Evolutionary conservation across 1,140 invertebrate species (phyloP), one percentile per base, ranked within the genome.

Genomic region (Hyles euphorbiae): DNA sequence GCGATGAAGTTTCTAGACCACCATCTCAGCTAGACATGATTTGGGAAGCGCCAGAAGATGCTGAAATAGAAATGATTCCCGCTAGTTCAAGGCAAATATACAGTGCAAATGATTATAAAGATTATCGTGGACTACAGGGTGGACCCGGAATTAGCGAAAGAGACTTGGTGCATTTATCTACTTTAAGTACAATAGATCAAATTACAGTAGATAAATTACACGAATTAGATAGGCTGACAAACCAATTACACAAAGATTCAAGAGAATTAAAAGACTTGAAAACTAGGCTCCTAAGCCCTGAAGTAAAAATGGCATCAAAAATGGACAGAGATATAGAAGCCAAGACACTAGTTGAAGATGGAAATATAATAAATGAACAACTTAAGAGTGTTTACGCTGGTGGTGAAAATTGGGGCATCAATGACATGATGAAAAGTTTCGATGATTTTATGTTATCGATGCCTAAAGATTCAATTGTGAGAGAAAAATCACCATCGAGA

Each of bases 21-120:
- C 80, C 91, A 54, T 93, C 93, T 46, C 94, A 95, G 65, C 82
- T 96, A 59, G 94, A 93, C 58, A 95, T 96, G 93, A 96, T 95
- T 67, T 96, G 95, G 93, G 95, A 96, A 76, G 91, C 91, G 58
- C 83, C 89, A 9, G 92, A 92, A 78, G 91, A 91, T 66, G 63
- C 90, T 75, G 72, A 91, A 82, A 68, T 91, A 61, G 87, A 91
- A 77, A 72, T 89, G 67, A 65, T 88, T 78, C 68, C 68, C 62
- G 72, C 78, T 68, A 76, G 72, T 72, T 75, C 66, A 50, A 84
- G 77, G 89, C 93, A 94, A 86, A 91, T 95, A 36, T 96, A 94
- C 77, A 95, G 93, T 78, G 91, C 94, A 5, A 90, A 92, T 54
- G 95, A 96, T 83, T 96, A 96, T 70, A 95, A 95, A 81, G 93